Evolutionary conservation across 2,797 vertebrate genomes (phyloP).

Genomic region (Chaetodon trifasciatus): DNA sequence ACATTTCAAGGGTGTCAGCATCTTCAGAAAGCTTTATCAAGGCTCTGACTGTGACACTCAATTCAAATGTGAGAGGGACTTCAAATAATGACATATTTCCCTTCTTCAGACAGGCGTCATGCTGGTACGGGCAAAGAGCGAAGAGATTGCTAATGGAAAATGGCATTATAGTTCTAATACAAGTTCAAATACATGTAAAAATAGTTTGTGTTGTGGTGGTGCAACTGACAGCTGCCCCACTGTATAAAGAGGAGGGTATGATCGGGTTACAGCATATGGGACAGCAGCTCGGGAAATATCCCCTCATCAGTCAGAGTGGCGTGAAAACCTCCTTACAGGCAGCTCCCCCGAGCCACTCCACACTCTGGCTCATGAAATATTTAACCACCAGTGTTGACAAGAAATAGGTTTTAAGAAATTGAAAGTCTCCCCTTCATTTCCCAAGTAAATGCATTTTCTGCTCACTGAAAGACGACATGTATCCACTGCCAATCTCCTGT

Average conservation of each 20-base stretch:
- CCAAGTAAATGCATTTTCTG: conserved; percentile 87
- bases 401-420: conserved; percentile 92
- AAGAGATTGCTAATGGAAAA: conserved; percentile 61
- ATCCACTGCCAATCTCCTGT: conserved; percentile 60
- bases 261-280: conserved; percentile 80
- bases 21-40: conserved; percentile 68
- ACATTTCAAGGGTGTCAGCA: conserved; percentile 67
- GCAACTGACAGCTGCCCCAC: conserved; percentile 73
- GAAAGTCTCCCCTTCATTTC: conserved; percentile 87
- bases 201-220: conserved; percentile 59
- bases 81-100: conserved; percentile 72
- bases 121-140: conserved; percentile 54
- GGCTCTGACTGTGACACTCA: conserved; percentile 71
- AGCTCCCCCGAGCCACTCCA: conserved; percentile 83
- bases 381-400: conserved; percentile 90
- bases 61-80: conserved; percentile 66
- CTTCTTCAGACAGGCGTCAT: conserved; percentile 64
- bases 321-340: conserved; percentile 85
- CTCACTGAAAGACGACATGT: conserved; percentile 73
- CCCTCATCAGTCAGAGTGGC: conserved; percentile 85
- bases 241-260: conserved; percentile 64
- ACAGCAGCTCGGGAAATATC: conserved; percentile 79
- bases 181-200: conserved; percentile 59
- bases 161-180: conserved; percentile 48
- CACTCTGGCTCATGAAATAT: conserved; percentile 92